phyloP scores from a whole-genome alignment of 1,140 invertebrate genomes.

The Druon quercuslanigerum region DNA sequence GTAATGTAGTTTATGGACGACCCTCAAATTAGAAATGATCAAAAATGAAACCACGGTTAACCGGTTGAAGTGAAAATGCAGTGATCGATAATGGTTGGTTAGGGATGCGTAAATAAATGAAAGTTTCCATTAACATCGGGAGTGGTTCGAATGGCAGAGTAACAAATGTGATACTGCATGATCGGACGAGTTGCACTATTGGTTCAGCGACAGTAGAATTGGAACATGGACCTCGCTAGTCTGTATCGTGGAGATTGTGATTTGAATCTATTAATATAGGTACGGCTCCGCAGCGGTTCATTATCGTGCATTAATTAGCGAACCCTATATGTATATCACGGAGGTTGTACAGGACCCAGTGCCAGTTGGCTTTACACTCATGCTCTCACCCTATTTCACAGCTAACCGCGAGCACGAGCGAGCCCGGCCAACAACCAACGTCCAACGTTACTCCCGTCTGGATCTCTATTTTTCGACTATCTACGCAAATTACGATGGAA shows the following conservation, averaged over 20 bases:
- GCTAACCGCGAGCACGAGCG: conserved; percentile 44
- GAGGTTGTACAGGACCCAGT: conserved; percentile 32
- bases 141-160: neutral
- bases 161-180: neutral
- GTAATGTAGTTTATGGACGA: no score
- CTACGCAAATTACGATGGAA: conserved; percentile 25
- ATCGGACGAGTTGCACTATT: neutral
- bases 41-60: no score
- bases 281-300: conserved; percentile 48
- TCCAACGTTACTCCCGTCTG: conserved; percentile 10
- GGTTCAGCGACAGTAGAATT: conserved; percentile 1
- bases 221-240: conserved; percentile 35
- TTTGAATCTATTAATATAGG: conserved; percentile 56
- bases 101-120: neutral
- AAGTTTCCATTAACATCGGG: neutral
- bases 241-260: conserved; percentile 49
- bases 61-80: no score
- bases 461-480: conserved; percentile 26
- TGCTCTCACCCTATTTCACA: conserved; percentile 52
- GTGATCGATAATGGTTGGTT: neutral
- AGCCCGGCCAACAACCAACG: conserved; percentile 2
- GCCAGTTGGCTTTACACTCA: conserved; percentile 46
- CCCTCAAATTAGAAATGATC: no score
- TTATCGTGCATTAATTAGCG: conserved; percentile 57
- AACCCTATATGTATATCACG: conserved; percentile 45